Conservation (phyloP, 2,888 invertebrate genomes). For the Gastracanthus pulcherrimus region DNA sequence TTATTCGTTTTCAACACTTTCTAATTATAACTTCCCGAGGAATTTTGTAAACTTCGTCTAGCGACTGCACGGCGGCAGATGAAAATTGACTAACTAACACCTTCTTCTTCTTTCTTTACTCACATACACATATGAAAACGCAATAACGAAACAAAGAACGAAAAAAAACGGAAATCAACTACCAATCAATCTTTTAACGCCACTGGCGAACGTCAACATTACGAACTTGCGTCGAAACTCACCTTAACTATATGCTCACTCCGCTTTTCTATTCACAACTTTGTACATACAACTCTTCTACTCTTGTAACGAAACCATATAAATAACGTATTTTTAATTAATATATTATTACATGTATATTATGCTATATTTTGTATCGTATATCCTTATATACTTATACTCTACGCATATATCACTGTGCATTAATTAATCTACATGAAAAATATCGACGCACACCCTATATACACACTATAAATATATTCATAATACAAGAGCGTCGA, state of each 20-base stretch:
- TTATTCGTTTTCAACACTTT: not conserved
- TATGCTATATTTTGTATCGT: conserved; percentile 8
- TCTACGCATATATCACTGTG: conserved; percentile 40
- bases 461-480: not conserved
- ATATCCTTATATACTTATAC: too few relatives aligned
- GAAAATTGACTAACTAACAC: not conserved
- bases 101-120: not conserved
- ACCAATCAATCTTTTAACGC: not conserved
- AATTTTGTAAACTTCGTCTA: not conserved
- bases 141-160: not conserved
- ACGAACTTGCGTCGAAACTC: conserved; percentile 1
- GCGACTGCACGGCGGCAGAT: too few relatives aligned
- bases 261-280: conserved; percentile 10
- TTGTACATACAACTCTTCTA: conserved; percentile 24
- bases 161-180: not conserved
- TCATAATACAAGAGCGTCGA: not conserved
- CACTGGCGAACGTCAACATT: conserved; percentile 10
- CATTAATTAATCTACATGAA: conserved; percentile 25
- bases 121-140: not conserved
- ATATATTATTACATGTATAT: conserved; percentile 13
- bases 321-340: conserved; percentile 7
- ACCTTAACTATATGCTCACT: not conserved
- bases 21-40: not conserved
- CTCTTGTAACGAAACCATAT: conserved; percentile 11
- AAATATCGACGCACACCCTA: not conserved